A percentile compares a stretch with the other conserved stretches of the same genome.
These are phyloP conservation scores for Sebastes kiyomatsui DNA, from an alignment of 2,797 vertebrate species.

Conservation along the genomic window DNA sequence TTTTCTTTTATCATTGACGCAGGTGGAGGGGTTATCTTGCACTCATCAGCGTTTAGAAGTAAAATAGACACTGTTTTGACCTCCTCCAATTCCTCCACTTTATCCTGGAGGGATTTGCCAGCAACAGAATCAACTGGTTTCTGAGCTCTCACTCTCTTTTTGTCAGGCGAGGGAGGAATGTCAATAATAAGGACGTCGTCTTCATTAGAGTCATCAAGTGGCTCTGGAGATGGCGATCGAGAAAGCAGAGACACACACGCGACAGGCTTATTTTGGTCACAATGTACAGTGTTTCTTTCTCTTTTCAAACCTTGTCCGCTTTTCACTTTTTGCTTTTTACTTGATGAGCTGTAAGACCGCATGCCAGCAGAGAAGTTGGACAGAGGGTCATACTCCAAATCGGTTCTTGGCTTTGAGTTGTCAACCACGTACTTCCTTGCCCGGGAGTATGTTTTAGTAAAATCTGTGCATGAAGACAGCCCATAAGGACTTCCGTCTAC, in stretches of 20 bases:
- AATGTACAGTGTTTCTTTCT: neutral
- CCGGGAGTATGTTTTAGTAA: neutral
- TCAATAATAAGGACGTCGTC: constrained; percentile 80
- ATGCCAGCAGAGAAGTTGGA: constrained; percentile 84
- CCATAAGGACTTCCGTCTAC: constrained; percentile 22
- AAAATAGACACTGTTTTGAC: neutral
- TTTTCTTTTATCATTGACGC: neutral
- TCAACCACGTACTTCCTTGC: constrained; percentile 80
- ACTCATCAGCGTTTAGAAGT: neutral
- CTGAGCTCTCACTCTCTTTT: constrained; percentile 4
- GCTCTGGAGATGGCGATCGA: constrained; percentile 40
- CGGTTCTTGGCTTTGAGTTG: constrained; percentile 79
- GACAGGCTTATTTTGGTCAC: neutral
- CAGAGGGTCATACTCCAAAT: constrained; percentile 84
- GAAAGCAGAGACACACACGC: neutral
- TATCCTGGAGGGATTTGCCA: neutral
- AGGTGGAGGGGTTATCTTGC: neutral
- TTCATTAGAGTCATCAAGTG: constrained; percentile 76
- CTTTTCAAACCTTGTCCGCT: constrained; percentile 35
- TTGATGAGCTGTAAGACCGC: constrained; percentile 59
- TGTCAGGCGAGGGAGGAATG: constrained; percentile 58
- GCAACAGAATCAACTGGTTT: neutral
- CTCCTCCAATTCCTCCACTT: neutral
- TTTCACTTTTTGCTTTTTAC: constrained; percentile 41
- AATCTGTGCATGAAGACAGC: constrained; percentile 1